Evolutionary conservation across 2,113 vertebrate genomes (phyloP).

Genomic region (Motacilla alba): DNA sequence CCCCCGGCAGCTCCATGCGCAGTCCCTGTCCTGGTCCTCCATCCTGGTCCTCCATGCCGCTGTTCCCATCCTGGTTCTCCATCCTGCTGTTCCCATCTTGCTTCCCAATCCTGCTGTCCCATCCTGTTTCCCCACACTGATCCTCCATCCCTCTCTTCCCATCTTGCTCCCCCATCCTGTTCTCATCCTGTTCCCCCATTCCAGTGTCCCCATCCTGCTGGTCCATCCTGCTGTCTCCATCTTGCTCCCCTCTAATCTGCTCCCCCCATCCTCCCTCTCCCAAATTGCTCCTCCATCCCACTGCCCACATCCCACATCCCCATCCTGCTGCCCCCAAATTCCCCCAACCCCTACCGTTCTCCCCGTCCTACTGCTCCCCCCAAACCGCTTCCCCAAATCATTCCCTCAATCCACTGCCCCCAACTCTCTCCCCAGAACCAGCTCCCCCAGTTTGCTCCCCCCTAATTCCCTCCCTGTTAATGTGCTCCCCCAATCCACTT

Average conservation of each 20-base stretch:
- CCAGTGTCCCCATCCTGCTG: too few species aligned
- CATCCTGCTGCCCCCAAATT: background rate
- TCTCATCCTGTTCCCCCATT: background rate
- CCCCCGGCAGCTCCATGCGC: background rate
- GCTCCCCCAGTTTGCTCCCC: background rate
- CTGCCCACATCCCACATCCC: background rate
- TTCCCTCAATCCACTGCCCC: background rate
- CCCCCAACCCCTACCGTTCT: rapidly evolving
- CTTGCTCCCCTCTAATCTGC: background rate
- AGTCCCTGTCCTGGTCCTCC: background rate
- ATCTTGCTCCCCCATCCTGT: background rate
- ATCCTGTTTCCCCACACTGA: background rate
- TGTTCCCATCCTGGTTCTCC: background rate
- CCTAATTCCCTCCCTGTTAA: background rate
- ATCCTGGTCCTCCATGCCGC: background rate
- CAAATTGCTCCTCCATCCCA: background rate
- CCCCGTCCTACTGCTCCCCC: background rate
- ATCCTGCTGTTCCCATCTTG: too few species aligned
- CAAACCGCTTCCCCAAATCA: background rate
- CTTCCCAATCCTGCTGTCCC: background rate
- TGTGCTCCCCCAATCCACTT: background rate
- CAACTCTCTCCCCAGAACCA: background rate
- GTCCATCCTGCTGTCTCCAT: background rate
- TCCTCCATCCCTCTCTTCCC: background rate
- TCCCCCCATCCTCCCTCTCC: background rate